Evolutionary conservation across 1,140 invertebrate genomes (phyloP).

Genomic region (Lamellibrachia luymesi): DNA sequence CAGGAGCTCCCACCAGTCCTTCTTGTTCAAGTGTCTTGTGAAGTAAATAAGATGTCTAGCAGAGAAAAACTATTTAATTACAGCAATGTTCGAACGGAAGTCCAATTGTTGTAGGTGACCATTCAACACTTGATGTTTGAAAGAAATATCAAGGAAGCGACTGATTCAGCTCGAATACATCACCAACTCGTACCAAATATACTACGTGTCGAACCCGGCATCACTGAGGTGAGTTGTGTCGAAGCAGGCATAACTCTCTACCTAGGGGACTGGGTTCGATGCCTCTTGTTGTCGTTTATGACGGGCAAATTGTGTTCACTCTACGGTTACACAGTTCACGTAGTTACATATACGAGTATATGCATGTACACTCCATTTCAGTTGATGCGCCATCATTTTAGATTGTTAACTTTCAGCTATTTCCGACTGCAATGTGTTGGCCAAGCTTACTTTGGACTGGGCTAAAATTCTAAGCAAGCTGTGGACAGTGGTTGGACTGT

Average conservation of each 20-base stretch:
- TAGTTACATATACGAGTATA: no score
- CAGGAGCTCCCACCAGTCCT: no score
- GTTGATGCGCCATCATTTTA: no score
- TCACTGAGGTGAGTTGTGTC: conserved; percentile 63
- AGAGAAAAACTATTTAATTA: conserved; percentile 18
- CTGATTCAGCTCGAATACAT: conserved; percentile 85
- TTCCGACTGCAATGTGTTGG: no score
- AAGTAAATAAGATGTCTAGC: conserved; percentile 3
- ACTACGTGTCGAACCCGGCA: conserved; percentile 75
- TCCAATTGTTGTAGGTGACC: conserved; percentile 64
- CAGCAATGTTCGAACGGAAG: conserved; percentile 30
- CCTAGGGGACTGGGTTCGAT: no score
- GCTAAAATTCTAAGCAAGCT: no score
- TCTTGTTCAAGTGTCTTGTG: background rate
- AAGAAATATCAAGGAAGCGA: conserved; percentile 80
- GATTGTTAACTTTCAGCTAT: no score
- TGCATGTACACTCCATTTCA: no score
- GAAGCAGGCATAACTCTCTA: background rate
- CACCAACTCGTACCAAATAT: conserved; percentile 88
- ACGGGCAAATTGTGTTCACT: background rate
- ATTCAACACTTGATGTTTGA: conserved; percentile 81
- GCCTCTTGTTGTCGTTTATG: background rate
- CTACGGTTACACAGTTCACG: background rate
- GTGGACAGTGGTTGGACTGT: no score
- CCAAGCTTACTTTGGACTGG: no score